Base-by-base conservation (phyloP, 1,140 invertebrate genomes). In the Lordiphosa clarofinis region DNA sequence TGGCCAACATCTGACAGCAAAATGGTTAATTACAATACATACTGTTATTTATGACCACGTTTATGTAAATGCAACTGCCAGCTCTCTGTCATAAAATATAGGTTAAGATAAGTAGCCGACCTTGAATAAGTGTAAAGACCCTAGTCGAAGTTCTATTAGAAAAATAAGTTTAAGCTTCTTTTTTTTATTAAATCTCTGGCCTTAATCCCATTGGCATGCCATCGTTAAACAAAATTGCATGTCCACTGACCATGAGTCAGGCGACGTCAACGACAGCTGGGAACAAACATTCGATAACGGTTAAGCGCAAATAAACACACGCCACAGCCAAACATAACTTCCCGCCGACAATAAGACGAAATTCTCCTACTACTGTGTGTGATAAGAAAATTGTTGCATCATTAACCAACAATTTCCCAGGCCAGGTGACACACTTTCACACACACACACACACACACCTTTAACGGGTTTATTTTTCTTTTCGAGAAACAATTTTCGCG, bases 311-410 rank as follows among this genome's bases (percentile, higher is more conserved):
- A 66, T 64, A 46, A 43, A 40, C 54, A 40, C 54, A 47, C 49
- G 53, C 48, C 52, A 47, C 54, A 56, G 66, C 56, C 36, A 12
- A 21, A 11, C 4, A 6, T 15, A 31, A 42, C 36, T 21, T 44
- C 42, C 47, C 24, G 54, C 31, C 31, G 44, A 33, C 43, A 44
- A 28, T 39, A 31, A 63, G 40, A 21, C 56, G 37, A 19, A 46
- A 59, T 39, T 47, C 36, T 15, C 15, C 15, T 15, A 1, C 15
- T 15, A 15, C 15, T 15, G 15, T 66, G 55, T 75, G 72, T 69
- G 76, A 81, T 81, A 75, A 82, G 76, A 82, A 81, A 81, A 81
- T 81, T 73, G 74, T 79, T 81, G 76, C 78, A 81, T 82, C 78
- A 81, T 81, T 81, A 76, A 38, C 37, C 24, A 70, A 73, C 62